Evolutionary conservation across 1,140 invertebrate genomes (phyloP).

Genomic region (Euwallacea fornicatus): DNA sequence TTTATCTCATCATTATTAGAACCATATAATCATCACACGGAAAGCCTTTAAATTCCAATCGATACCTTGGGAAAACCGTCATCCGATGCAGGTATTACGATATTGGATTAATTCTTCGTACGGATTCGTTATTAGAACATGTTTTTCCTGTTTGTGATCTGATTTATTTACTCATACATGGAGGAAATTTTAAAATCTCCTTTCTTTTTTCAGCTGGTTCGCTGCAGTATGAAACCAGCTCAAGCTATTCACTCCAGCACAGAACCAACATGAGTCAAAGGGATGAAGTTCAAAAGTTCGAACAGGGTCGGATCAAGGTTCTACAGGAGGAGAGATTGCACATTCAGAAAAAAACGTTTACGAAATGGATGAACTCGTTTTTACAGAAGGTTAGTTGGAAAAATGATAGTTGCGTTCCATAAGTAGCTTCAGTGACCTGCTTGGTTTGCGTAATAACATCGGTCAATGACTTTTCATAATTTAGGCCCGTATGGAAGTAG

Average conservation of each 20-base stretch:
- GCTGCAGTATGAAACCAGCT: conserved; percentile 50
- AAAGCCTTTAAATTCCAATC: neutral
- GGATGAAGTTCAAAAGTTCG: conserved; percentile 91
- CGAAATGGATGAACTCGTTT: conserved; percentile 99
- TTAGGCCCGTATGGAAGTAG: conserved; percentile 92
- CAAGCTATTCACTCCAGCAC: conserved; percentile 43
- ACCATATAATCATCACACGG: no score
- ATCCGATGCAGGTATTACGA: neutral
- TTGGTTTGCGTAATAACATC: neutral
- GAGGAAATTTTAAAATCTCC: conserved; percentile 1
- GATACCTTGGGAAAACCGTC: neutral
- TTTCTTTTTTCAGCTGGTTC: conserved; percentile 47
- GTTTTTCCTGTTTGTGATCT: conserved; percentile 1
- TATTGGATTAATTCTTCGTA: neutral
- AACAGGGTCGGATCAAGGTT: conserved; percentile 93
- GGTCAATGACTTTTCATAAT: conserved; percentile 24
- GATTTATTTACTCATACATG: neutral
- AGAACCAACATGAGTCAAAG: conserved; percentile 82
- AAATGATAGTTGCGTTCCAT: neutral
- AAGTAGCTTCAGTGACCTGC: neutral
- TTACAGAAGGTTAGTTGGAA: conserved; percentile 77
- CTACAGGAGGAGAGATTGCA: conserved; percentile 95
- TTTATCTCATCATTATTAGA: neutral
- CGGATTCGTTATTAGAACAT: neutral
- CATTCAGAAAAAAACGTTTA: conserved; percentile 99